Evolutionary conservation across 2,113 vertebrate genomes (phyloP).

Genomic region (Istiophorus platypterus): DNA sequence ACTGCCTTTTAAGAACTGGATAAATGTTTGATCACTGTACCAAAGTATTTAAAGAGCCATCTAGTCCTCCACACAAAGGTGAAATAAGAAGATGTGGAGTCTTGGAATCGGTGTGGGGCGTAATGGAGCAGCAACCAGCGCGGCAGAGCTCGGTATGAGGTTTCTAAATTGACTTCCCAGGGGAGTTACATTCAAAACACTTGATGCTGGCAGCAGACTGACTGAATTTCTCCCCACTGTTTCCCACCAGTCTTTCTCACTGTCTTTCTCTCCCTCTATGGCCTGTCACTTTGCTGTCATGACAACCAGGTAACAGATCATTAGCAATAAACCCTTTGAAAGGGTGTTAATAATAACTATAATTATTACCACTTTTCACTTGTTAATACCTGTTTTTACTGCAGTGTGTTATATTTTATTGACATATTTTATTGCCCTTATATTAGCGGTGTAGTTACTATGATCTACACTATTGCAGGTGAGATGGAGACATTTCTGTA

Average conservation of each 20-base stretch:
- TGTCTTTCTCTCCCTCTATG: neutral
- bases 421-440: constrained; percentile 9
- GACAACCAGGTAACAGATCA: constrained; percentile 56
- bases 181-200: constrained; percentile 30
- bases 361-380: constrained; percentile 23
- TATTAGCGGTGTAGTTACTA: neutral
- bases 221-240: constrained; percentile 12
- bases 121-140: constrained; percentile 43
- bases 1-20: neutral
- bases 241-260: neutral
- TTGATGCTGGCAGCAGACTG: constrained; percentile 18
- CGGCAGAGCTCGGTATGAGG: constrained; percentile 40
- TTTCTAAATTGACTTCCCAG: constrained; percentile 57
- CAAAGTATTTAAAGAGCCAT: neutral
- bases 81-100: neutral
- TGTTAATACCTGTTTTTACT: constrained; percentile 24
- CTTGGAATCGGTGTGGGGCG: constrained; percentile 24
- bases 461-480: too few species aligned
- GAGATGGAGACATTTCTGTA: neutral
- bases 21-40: constrained; percentile 30
- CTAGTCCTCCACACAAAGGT: constrained; percentile 1
- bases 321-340: constrained; percentile 25
- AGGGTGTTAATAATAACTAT: constrained; percentile 40
- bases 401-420: neutral
- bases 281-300: constrained; percentile 55